Percentiles rank a stretch among this genome's conserved stretches.
Conservation (phyloP, 2,113 vertebrate species). For the Hucho hucho region DNA sequence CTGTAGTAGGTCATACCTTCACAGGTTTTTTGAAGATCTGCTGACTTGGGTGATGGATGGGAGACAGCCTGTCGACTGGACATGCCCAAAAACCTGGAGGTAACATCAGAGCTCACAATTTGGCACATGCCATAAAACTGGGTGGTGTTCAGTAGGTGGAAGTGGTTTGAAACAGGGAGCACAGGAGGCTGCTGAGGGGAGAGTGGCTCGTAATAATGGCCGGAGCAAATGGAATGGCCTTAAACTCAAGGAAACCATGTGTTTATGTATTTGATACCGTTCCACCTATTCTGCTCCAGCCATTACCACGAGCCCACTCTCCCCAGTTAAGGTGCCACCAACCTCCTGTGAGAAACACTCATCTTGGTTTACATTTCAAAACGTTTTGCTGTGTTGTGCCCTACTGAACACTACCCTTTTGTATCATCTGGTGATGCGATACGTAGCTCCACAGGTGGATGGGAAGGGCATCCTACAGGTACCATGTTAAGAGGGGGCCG, state of each 20-base stretch:
- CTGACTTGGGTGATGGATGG: conserved; percentile 82
- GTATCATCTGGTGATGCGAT: not conserved
- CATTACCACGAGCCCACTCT: too few relatives aligned
- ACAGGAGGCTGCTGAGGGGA: too few relatives aligned
- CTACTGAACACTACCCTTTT: not conserved
- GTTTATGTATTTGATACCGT: too few relatives aligned
- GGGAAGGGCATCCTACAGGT: conserved; percentile 71
- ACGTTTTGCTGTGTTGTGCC: too few relatives aligned
- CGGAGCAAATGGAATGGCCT: too few relatives aligned
- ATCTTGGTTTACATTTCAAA: too few relatives aligned
- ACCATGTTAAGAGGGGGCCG: conserved; percentile 78
- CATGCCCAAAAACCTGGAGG: conserved; percentile 76
- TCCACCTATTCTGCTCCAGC: too few relatives aligned
- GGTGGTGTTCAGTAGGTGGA: not conserved
- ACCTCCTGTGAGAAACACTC: too few relatives aligned
- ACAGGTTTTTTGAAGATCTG: conserved; percentile 74
- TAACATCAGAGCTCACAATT: conserved; percentile 25
- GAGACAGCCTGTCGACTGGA: conserved; percentile 79
- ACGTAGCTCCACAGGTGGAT: conserved; percentile 61
- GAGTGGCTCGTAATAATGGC: too few relatives aligned
- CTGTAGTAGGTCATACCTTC: not conserved
- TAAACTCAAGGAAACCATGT: too few relatives aligned
- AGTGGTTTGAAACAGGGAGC: too few relatives aligned
- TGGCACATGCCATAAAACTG: not conserved
- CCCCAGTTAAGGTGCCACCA: too few relatives aligned